phyloP scores from a whole-genome alignment of 2,113 vertebrate species.

The Phasianus colchicus region DNA sequence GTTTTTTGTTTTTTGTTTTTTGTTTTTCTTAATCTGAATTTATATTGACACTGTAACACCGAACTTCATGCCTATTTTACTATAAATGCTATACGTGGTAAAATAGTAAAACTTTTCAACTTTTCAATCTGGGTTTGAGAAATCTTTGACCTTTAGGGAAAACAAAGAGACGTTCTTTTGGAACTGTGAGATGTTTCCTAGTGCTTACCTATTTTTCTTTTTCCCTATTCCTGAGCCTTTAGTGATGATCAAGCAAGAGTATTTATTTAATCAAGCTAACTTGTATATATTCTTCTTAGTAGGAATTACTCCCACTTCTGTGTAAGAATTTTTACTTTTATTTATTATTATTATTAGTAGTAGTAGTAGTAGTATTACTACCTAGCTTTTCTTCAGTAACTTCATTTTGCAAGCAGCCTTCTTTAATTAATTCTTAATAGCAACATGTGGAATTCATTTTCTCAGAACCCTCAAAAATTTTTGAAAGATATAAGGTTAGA shows the following conservation, averaged over 20 bases:
- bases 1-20: background rate
- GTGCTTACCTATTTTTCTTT: background rate
- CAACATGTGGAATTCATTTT: background rate
- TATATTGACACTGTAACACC: background rate
- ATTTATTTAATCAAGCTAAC: background rate
- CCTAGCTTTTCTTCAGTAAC: background rate
- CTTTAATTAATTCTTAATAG: background rate
- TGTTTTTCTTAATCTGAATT: background rate
- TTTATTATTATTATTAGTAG: too few relatives aligned
- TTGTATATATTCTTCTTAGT: background rate
- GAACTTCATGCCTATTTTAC: background rate
- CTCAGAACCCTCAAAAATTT: fast-evolving
- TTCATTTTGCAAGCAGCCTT: background rate
- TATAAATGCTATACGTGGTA: background rate
- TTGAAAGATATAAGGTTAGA: background rate
- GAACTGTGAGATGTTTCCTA: background rate
- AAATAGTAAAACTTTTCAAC: background rate
- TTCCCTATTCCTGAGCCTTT: background rate
- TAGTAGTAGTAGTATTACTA: fast-evolving
- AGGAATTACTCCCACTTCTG: background rate
- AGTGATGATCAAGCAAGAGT: background rate
- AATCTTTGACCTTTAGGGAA: background rate
- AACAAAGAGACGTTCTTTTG: background rate
- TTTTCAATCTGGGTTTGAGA: background rate
- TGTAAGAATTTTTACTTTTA: background rate